Evolutionary conservation across 2,888 invertebrate genomes (phyloP), one percentile per base, ranked within the genome.

Genomic region (Entomobrya multifasciata): DNA sequence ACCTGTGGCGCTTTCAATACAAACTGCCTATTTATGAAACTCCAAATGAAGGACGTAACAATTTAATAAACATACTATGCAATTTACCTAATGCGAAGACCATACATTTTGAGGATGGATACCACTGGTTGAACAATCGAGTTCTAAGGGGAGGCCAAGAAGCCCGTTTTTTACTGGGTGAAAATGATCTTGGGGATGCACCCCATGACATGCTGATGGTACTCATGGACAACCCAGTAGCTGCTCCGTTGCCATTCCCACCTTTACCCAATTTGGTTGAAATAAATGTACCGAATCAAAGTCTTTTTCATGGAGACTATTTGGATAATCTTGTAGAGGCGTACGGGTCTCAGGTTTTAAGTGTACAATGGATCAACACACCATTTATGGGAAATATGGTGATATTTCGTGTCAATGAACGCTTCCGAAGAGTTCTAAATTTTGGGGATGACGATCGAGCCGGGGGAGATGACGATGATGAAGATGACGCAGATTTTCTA

Each of bases 1-100:
- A 49, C 27, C 27, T 74, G 6, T 74, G 52, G 52, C 49, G 52
- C 27, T 74, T 74, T 41, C 25, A 52, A 4, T 74, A 52, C 30
- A 74, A 22, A 3, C 52, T 74, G 15, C 74, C 74, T 5, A 15
- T 52, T 52, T 15, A 57, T 10, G 57, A 57, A 15, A 57, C 11
- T 8, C 11, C 57, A 0, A 22, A 22, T 57, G 20, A 22, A 1
- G 57, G 22, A 3, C 0, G 20, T 1, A 57, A 25, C 11, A 57
- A 25, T 22, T 10, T 57, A 20, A 22, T 25, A 5, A 22, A 15
- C 25, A 6, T 25, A 1, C 25, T 57, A 11, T 3, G 22, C 57
- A 5, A n/a, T n/a, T n/a, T 57, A 15, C 25, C 57, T 8, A 22
- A 57, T 10, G 6, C 25, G 25, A 22, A 13, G 20, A 57, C 57